Conservation (phyloP, 92 coral and sea anemone species). For the Zoanthus sansibaricus region DNA sequence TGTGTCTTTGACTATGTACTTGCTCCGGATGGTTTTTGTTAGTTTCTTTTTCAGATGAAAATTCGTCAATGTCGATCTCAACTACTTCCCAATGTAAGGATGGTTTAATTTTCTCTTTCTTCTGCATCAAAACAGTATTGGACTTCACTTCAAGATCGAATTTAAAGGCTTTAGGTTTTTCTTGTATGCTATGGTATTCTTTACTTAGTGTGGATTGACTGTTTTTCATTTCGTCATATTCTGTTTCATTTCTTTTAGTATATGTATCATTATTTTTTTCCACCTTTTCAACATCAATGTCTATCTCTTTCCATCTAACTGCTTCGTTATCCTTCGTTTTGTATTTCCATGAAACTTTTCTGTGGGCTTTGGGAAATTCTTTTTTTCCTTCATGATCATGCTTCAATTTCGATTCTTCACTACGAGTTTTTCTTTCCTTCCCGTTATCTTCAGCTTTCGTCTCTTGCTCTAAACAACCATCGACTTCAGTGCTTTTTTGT, state of each 20-base stretch:
- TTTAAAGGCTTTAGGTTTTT: too few relatives aligned
- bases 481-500: background rate
- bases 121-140: background rate
- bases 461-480: background rate
- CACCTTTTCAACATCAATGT: background rate
- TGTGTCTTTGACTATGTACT: background rate
- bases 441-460: background rate
- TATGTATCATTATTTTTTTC: background rate
- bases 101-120: constrained; percentile 8
- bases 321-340: background rate
- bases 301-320: background rate
- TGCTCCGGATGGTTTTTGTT: background rate
- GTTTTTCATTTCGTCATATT: background rate
- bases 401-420: background rate
- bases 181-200: background rate
- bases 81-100: constrained; percentile 33
- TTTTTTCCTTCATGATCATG: background rate
- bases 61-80: constrained; percentile 32
- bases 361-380: background rate
- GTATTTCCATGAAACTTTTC: background rate
- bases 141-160: background rate
- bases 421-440: constrained; percentile 19
- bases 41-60: background rate
- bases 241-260: background rate
- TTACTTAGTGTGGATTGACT: background rate